Percentiles rank a stretch among this genome's conserved stretches.
Evolutionary conservation across 2,888 invertebrate genomes (phyloP).

Genomic region (Biston betularia): DNA sequence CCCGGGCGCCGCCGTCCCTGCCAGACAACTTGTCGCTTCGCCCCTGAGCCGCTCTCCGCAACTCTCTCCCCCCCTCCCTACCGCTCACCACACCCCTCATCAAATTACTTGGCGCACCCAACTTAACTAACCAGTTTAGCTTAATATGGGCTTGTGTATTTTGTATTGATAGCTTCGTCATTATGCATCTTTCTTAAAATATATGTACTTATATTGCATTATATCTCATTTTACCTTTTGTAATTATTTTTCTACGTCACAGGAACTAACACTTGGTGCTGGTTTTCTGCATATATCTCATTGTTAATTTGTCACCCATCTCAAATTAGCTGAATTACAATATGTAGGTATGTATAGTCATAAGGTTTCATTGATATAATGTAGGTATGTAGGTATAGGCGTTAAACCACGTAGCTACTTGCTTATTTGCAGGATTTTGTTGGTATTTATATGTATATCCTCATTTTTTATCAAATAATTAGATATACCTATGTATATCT

Average conservation of each 20-base stretch:
- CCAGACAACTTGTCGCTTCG: conserved; percentile 85
- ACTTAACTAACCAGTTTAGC: conserved; percentile 63
- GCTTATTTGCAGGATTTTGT: too few relatives aligned
- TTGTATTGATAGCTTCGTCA: conserved; percentile 48
- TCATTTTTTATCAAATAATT: too few relatives aligned
- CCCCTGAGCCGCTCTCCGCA: conserved; percentile 57
- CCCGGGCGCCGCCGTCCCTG: conserved; percentile 58
- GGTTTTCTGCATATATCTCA: too few relatives aligned
- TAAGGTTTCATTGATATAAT: too few relatives aligned
- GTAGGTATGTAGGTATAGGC: too few relatives aligned
- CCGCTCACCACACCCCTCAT: conserved; percentile 52
- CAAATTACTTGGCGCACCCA: conserved; percentile 71
- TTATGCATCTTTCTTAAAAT: neutral
- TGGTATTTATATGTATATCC: too few relatives aligned
- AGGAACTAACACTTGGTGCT: too few relatives aligned
- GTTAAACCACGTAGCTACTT: too few relatives aligned
- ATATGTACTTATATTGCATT: neutral
- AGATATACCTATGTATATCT: too few relatives aligned
- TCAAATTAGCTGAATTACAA: too few relatives aligned
- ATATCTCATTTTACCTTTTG: neutral
- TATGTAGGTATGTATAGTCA: too few relatives aligned
- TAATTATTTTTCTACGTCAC: neutral
- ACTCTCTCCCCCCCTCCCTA: conserved; percentile 44
- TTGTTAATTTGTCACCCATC: too few relatives aligned
- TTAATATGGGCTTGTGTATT: conserved; percentile 49